Conservation (phyloP, 2,797 vertebrate genomes). For the Schizopygopsis pylzovi region DNA sequence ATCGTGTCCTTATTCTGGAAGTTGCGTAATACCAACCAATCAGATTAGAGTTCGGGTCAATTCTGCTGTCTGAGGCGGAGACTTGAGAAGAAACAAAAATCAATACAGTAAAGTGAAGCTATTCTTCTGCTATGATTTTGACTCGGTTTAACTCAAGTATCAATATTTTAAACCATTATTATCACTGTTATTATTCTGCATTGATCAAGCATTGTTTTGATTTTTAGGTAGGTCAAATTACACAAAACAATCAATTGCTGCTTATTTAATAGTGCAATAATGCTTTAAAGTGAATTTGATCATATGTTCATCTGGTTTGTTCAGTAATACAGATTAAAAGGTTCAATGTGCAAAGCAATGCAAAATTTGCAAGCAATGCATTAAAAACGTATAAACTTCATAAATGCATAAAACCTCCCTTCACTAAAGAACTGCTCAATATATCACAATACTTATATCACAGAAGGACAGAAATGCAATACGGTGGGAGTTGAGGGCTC, state of each 20-base stretch:
- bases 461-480: neutral
- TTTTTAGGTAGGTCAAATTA: neutral
- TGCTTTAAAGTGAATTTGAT: constrained; percentile 5
- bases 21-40: neutral
- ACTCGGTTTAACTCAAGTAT: neutral
- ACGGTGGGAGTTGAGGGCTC: neutral
- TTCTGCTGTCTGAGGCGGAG: neutral
- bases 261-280: neutral
- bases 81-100: neutral
- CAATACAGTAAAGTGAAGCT: neutral
- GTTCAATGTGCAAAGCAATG: neutral
- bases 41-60: neutral
- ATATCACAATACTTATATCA: neutral
- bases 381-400: neutral
- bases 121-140: constrained; percentile 4
- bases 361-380: neutral
- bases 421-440: neutral
- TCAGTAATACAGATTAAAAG: neutral
- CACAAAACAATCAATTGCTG: neutral
- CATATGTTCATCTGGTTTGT: neutral
- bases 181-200: neutral
- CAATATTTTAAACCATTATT: neutral
- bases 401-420: neutral
- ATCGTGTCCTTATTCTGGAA: neutral
- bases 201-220: neutral